Evolutionary conservation across 1,140 invertebrate genomes (phyloP).

Genomic region (Microvelia longipes): DNA sequence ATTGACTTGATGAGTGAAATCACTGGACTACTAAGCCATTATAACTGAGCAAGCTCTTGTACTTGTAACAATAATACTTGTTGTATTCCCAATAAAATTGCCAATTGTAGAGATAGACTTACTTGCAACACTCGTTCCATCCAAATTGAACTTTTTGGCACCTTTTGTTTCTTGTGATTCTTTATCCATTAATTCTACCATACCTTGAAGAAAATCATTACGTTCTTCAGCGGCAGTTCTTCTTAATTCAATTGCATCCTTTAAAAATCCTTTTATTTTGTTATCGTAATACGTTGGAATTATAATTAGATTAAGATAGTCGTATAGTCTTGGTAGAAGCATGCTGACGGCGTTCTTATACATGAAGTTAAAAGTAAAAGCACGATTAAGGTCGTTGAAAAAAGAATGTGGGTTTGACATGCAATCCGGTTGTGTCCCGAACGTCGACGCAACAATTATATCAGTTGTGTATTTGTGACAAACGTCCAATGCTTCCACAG

Average conservation of each 20-base stretch:
- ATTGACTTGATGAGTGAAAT: too few relatives aligned
- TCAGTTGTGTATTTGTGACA: neutral
- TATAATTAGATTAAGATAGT: neutral
- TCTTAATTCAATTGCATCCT: neutral
- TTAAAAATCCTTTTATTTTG: neutral
- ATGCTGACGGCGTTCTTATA: neutral
- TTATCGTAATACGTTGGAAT: neutral
- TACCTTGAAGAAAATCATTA: constrained; percentile 42
- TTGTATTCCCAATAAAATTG: too few relatives aligned
- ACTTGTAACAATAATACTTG: too few relatives aligned
- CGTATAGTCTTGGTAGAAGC: neutral
- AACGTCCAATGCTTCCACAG: neutral
- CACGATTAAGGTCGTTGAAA: neutral
- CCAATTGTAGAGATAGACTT: too few relatives aligned
- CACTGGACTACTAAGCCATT: too few relatives aligned
- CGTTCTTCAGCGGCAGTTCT: constrained; percentile 15
- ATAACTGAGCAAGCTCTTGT: too few relatives aligned
- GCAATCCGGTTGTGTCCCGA: neutral
- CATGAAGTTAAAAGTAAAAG: neutral
- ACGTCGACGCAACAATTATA: neutral
- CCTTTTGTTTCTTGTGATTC: neutral
- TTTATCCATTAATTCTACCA: constrained; percentile 40
- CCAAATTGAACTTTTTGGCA: neutral
- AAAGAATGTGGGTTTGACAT: neutral
- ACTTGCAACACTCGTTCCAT: neutral